These are phyloP conservation scores for Trileptium ribeirensis DNA, from an alignment of 2,888 invertebrate species.

Conservation along the genomic window DNA sequence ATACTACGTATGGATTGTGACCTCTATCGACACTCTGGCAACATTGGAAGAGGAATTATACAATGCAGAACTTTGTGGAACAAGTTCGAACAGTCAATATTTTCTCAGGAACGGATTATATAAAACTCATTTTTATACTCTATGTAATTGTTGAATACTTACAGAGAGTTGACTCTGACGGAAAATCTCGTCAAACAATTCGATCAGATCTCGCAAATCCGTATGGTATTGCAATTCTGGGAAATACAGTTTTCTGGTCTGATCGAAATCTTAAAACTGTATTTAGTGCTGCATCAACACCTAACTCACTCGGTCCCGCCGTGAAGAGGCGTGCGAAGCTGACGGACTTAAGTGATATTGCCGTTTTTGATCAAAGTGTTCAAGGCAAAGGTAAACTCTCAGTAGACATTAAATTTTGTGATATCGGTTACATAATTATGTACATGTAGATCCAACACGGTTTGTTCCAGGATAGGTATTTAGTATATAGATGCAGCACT, in stretches of 20 bases:
- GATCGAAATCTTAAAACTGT: constrained; percentile 75
- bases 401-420: no score
- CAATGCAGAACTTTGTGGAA: no score
- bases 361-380: constrained; percentile 76
- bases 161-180: constrained; percentile 51
- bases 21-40: no score
- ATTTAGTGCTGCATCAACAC: constrained; percentile 54
- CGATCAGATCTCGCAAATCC: constrained; percentile 81
- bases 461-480: no score
- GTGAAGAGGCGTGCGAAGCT: constrained; percentile 72
- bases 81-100: no score
- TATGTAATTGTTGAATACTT: constrained; percentile 8
- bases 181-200: constrained; percentile 62
- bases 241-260: constrained; percentile 82
- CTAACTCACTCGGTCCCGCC: constrained; percentile 67
- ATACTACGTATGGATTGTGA: no score
- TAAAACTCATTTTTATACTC: no score
- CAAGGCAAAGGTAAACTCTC: constrained; percentile 64
- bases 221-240: constrained; percentile 80
- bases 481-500: no score
- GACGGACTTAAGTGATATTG: constrained; percentile 77
- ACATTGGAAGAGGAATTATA: no score
- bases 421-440: no score
- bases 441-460: no score
- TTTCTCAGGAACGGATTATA: no score